A percentile compares a stretch with the other conserved stretches of the same genome.
These are phyloP conservation scores for Callitettix versicolor DNA, from an alignment of 1,140 invertebrate species.

Conservation along the genomic window DNA sequence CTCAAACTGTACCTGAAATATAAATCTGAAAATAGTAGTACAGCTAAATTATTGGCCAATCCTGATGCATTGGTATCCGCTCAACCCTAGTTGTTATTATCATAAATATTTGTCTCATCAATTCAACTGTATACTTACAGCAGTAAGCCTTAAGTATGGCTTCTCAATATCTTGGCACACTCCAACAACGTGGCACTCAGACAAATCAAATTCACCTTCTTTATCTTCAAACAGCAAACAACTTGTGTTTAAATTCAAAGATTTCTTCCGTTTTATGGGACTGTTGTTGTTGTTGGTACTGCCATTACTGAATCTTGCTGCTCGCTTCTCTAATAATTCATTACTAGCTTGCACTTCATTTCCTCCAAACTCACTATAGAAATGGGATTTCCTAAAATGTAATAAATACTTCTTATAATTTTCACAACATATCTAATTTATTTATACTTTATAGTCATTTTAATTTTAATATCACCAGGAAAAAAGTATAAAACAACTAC, in stretches of 20 bases:
- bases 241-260: neutral
- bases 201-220: constrained; percentile 62
- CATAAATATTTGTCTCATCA: too few species aligned
- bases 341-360: constrained; percentile 31
- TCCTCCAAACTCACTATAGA: constrained; percentile 55
- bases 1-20: too few species aligned
- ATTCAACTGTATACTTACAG: too few species aligned
- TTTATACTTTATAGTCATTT: too few species aligned
- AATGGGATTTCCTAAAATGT: constrained; percentile 35
- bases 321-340: constrained; percentile 69
- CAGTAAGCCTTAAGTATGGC: constrained; percentile 85
- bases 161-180: constrained; percentile 89
- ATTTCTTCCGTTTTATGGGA: neutral
- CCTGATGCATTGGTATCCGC: too few species aligned
- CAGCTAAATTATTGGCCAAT: too few species aligned
- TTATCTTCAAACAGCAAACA: constrained; percentile 31
- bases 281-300: constrained; percentile 17
- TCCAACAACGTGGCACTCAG: constrained; percentile 81
- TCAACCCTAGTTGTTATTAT: too few species aligned
- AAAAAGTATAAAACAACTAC: too few species aligned
- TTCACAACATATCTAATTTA: too few species aligned
- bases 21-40: too few species aligned
- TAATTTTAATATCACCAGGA: too few species aligned
- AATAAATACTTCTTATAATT: neutral
- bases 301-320: constrained; percentile 62